phyloP scores from a whole-genome alignment of 2,888 invertebrate species.

The Serripes groenlandicus region DNA sequence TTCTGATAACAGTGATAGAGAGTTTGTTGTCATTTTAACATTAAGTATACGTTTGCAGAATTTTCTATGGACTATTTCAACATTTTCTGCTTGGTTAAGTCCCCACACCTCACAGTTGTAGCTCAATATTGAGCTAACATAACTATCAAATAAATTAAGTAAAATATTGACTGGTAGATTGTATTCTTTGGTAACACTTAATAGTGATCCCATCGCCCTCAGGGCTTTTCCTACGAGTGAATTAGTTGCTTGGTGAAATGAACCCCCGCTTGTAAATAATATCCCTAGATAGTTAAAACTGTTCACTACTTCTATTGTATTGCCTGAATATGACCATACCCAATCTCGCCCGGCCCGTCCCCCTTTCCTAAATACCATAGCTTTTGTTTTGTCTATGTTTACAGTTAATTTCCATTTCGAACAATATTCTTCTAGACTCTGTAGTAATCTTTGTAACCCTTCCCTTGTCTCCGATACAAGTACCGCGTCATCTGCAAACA shows the following conservation, averaged over 20 bases:
- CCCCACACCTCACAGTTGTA: slow-evolving; percentile 9
- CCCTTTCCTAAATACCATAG: slow-evolving; percentile 32
- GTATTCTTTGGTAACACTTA: slow-evolving; percentile 16
- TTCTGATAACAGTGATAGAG: background rate
- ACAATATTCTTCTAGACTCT: slow-evolving; percentile 17
- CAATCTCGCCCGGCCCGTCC: background rate
- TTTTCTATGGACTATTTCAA: slow-evolving; percentile 34
- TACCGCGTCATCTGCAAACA: slow-evolving; percentile 16
- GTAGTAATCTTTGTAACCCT: slow-evolving; percentile 26
- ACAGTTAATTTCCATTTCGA: slow-evolving; percentile 10
- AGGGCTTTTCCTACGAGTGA: slow-evolving; percentile 13
- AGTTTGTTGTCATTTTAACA: slow-evolving; percentile 10
- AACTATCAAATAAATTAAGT: slow-evolving; percentile 3
- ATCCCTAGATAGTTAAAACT: slow-evolving; percentile 35
- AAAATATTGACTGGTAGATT: background rate
- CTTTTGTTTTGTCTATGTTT: slow-evolving; percentile 29
- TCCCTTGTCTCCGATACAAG: background rate
- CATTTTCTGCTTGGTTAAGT: too few species aligned
- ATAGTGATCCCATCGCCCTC: slow-evolving; percentile 21
- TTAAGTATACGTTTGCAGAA: slow-evolving; percentile 27
- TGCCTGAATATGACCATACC: background rate
- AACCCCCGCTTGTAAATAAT: slow-evolving; percentile 32
- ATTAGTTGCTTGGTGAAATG: slow-evolving; percentile 23
- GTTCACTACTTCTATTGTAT: slow-evolving; percentile 30
- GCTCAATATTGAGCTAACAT: background rate